Base-by-base conservation (phyloP, 2,888 invertebrate genomes). In the Phania funesta region DNA sequence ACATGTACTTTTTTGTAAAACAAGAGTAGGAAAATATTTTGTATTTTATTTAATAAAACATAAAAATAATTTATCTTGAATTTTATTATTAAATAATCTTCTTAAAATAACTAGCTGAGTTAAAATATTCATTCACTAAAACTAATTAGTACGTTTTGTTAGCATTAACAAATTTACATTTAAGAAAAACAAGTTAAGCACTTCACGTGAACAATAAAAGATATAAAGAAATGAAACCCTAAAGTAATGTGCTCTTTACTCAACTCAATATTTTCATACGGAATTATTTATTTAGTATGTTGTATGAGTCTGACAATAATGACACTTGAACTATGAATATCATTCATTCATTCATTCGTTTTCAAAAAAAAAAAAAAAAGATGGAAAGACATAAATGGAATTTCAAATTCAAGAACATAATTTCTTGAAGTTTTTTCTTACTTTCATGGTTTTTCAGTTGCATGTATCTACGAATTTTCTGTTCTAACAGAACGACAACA, bases 241-340 rank as follows among this genome's bases (percentile, higher is more conserved):
- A 9, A 62, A 56, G 54, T 65, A 52, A 65, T 26, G 20, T 20
- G 48, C 22, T 52, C 24, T 38, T 35, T 20, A 46, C 35, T 41
- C 9, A 41, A 18, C 52, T 67, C 58, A 20, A 32, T 41, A 6
- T 50, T 52, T 48, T 50, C 26, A 18, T 6, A 38, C n/a, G 48
- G 24, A 65, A 18, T 67, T 75, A n/a, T 46, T 56, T 67, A 22
- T 44, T 52, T 60, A 52, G 24, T 32, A 68, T 68, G 32, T 68
- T 76, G 58, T 24, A 41, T 76, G 60, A 52, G 60, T 68, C 68
- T 76, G 58, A 67, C 71, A 76, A 77, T 67, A 71, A 77, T 73
- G 64, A 44, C 62, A 77, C 80, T 77, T 80, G 62, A 68, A 64
- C 56, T 83, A 52, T 73, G 68, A 77, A 73, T 65, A 62, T 54